Conservation (phyloP, 1,140 invertebrate genomes). For the Apis florea region DNA sequence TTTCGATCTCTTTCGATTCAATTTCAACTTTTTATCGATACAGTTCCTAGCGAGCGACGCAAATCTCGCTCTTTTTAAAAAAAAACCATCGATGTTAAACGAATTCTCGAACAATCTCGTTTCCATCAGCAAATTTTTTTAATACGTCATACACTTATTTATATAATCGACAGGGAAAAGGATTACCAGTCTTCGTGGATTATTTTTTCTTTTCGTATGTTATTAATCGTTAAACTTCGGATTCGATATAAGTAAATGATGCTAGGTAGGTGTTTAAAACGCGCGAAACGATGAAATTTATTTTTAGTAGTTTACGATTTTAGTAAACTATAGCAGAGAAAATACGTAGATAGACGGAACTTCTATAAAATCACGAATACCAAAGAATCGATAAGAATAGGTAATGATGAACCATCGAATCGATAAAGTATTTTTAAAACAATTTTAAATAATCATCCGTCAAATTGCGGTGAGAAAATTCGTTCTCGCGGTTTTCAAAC, state of each 20-base stretch:
- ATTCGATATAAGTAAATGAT: constrained; percentile 47
- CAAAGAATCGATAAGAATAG: neutral
- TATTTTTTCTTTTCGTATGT: neutral
- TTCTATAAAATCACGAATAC: neutral
- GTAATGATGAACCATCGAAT: neutral
- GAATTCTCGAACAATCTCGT: neutral
- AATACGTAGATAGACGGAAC: neutral
- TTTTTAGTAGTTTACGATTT: constrained; percentile 50
- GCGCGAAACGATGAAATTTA: constrained; percentile 31
- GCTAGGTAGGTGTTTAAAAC: constrained; percentile 27
- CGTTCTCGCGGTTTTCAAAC: neutral
- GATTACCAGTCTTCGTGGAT: neutral
- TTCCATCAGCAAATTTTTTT: neutral
- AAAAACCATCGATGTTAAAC: neutral
- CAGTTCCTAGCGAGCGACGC: constrained; percentile 8
- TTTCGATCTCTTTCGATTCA: neutral
- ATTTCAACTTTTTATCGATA: neutral
- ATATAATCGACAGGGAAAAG: neutral
- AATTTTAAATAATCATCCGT: neutral
- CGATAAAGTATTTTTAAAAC: neutral
- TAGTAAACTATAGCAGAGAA: neutral
- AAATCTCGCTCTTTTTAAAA: neutral
- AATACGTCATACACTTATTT: neutral
- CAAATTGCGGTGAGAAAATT: neutral
- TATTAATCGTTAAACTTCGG: constrained; percentile 7